Evolutionary conservation across 2,113 vertebrate species (phyloP).

Genomic region (Zosterops lateralis): DNA sequence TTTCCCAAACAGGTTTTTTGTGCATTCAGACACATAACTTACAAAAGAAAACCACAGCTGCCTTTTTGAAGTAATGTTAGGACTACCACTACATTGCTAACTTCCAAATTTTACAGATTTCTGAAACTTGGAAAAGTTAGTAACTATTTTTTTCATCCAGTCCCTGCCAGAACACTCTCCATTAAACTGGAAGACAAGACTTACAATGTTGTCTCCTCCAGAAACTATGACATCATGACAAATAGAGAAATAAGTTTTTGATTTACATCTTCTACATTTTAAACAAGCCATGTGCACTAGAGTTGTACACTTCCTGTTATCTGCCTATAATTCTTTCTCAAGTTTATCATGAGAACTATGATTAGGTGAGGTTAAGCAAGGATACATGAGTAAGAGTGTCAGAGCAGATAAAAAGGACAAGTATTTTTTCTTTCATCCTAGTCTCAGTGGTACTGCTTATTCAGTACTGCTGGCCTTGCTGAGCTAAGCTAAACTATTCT

Average conservation of each 20-base stretch:
- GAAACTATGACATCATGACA: background rate
- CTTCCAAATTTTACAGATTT: background rate
- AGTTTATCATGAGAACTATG: background rate
- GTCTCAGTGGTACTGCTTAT: background rate
- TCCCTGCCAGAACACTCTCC: background rate
- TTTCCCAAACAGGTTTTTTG: background rate
- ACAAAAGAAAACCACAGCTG: background rate
- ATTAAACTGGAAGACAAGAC: background rate
- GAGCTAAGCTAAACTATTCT: background rate
- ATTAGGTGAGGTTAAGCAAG: background rate
- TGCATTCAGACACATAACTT: background rate
- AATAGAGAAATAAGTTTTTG: background rate
- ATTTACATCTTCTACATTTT: background rate
- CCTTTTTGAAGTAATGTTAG: background rate
- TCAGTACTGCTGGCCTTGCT: background rate
- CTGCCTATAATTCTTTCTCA: background rate
- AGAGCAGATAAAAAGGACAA: background rate
- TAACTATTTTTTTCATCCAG: background rate
- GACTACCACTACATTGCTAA: background rate
- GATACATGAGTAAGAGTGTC: background rate
- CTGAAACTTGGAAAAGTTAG: background rate
- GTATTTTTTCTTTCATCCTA: background rate
- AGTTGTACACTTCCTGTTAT: background rate
- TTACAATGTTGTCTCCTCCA: background rate
- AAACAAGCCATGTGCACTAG: fast-evolving